phyloP scores from a whole-genome alignment of 2,113 vertebrate species.

The Ceuthmochares aereus region DNA sequence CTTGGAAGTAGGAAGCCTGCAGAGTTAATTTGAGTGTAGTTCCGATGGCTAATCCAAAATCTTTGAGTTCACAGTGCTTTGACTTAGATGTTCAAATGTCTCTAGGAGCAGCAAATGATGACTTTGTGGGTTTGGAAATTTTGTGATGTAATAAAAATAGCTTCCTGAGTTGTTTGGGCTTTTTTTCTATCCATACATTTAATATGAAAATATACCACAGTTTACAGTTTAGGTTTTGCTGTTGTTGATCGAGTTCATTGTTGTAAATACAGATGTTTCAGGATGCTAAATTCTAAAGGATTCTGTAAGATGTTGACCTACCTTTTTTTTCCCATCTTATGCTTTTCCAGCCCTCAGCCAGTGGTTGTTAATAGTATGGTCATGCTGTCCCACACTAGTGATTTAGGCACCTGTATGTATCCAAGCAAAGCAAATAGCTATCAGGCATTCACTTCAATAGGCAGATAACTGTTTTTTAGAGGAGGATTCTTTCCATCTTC shows the following conservation, averaged over 20 bases:
- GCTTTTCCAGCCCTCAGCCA: not conserved
- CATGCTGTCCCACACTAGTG: not conserved
- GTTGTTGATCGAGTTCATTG: not conserved
- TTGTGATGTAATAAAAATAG: not conserved
- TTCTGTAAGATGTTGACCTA: not conserved
- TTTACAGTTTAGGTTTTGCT: not conserved
- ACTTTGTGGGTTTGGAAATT: not conserved
- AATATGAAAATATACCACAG: not conserved
- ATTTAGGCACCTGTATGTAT: not conserved
- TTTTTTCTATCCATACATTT: not conserved
- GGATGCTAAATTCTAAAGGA: not conserved
- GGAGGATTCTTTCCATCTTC: not conserved
- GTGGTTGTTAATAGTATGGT: not conserved
- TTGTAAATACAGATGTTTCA: not conserved
- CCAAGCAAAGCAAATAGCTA: not conserved
- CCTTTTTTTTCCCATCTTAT: not conserved
- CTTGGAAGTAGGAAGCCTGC: not conserved
- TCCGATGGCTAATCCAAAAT: not conserved
- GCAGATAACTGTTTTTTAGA: not conserved
- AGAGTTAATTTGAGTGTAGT: not conserved
- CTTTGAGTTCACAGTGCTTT: not conserved
- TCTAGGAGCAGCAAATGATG: not conserved
- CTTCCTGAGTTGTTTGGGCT: not conserved
- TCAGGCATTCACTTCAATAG: not conserved
- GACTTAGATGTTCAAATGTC: not conserved